Evolutionary conservation across 2,113 vertebrate species (phyloP), one percentile per base, ranked within the genome.

Genomic region (Tricholaema leucomelas): DNA sequence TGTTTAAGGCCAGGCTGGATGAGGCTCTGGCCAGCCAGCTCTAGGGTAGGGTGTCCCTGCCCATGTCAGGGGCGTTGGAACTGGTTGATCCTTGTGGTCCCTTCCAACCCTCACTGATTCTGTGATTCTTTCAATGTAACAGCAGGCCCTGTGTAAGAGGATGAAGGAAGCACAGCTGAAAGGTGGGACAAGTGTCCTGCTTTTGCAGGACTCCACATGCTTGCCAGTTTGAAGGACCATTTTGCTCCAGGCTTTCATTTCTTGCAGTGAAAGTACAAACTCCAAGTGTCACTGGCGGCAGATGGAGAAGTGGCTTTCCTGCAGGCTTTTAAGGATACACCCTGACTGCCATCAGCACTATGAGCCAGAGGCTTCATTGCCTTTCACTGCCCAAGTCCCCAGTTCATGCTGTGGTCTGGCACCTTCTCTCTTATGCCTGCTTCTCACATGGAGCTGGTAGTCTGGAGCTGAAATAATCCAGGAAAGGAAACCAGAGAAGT

Each of bases 391-490:
- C 13, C 33, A 20, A 12, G 7, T 28, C 1, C 8, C 46, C 13
- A 10, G 2, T 54, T 15, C 2, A 0, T 0, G 0, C 5, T 0
- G 3, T 30, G n/a, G 1, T 31, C 46, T 1, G 1, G 14, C 40
- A 27, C 40, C 19, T 16, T 19, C 10, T 2, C 25, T 31, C 12
- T 38, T 38, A 6, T 4, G 0, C 20, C 15, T 63, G 58, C 5
- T 28, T 21, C 23, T 0, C 10, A 46, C 3, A 0, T 1, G 44
- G 61, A 46, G 31, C 36, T 33, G 20, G 10, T 50, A 54, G 4
- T 30, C 76, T 30, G 5, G 14, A 31, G 12, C 46, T 55, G 70
- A 6, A 48, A 55, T 24, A 40, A 30, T 15, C 59, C 35, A 40
- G 61, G 33, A 18, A 64, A 15, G 31, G 27, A 15, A 50, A 81